phyloP scores from a whole-genome alignment of 2,797 vertebrate genomes.

The Molothrus ater region DNA sequence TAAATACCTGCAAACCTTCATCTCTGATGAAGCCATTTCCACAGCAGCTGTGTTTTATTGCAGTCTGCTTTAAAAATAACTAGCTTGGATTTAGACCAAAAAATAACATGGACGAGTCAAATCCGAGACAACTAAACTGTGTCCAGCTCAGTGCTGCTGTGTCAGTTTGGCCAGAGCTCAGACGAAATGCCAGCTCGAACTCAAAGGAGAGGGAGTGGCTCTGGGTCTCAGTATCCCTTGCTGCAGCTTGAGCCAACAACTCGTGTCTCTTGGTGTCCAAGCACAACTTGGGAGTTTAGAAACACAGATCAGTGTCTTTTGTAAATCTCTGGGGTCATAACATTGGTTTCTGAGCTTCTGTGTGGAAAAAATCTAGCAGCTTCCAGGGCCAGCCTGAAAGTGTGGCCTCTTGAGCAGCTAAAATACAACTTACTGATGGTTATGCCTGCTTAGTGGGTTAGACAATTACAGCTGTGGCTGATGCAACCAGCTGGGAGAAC shows the following conservation, averaged over 20 bases:
- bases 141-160: neutral
- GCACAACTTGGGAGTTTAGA: neutral
- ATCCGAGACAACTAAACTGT: neutral
- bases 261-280: fast-evolving
- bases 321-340: neutral
- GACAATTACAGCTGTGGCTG: neutral
- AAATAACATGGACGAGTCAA: neutral
- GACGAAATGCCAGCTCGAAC: fast-evolving
- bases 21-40: neutral
- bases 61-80: conserved; percentile 22
- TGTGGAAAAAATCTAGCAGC: neutral
- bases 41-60: neutral
- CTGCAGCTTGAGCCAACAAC: neutral
- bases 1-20: neutral
- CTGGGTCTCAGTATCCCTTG: neutral
- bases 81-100: conserved; percentile 9
- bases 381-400: neutral
- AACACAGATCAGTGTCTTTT: neutral
- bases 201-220: neutral
- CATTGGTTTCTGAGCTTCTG: neutral
- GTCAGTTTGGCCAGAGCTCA: conserved; percentile 6
- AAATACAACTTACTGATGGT: neutral
- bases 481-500: fast-evolving
- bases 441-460: neutral
- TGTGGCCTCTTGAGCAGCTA: neutral